Evolutionary conservation across 2,888 invertebrate species (phyloP).

Genomic region (Netelia virgata): DNA sequence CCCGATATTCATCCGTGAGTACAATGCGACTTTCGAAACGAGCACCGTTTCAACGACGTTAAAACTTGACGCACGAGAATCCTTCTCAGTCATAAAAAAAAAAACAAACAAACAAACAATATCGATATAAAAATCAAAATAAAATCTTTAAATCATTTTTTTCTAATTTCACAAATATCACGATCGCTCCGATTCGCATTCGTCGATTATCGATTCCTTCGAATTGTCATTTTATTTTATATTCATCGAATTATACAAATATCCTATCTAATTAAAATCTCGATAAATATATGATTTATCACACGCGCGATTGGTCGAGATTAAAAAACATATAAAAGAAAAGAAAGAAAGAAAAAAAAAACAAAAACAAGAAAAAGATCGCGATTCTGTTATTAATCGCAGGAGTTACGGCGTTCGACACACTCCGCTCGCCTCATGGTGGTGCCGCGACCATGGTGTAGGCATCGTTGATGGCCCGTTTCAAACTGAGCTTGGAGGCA

Average conservation of each 20-base stretch:
- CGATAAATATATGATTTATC: neutral
- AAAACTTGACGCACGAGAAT: neutral
- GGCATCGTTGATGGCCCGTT: conserved; percentile 83
- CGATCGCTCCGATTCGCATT: too few relatives aligned
- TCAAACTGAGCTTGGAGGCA: conserved; percentile 79
- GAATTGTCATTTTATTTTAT: too few relatives aligned
- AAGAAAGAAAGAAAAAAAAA: neutral
- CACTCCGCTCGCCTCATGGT: conserved; percentile 75
- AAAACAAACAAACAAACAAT: neutral
- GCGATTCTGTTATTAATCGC: conserved; percentile 1
- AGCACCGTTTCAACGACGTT: neutral
- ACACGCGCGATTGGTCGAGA: neutral
- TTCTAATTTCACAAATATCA: too few relatives aligned
- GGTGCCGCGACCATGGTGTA: conserved; percentile 80
- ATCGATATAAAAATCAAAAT: neutral
- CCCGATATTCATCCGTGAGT: conserved; percentile 13
- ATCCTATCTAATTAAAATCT: neutral
- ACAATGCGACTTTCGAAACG: conserved; percentile 16
- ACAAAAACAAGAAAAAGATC: neutral
- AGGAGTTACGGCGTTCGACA: conserved; percentile 32
- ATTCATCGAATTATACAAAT: too few relatives aligned
- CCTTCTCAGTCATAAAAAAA: neutral
- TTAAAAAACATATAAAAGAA: neutral
- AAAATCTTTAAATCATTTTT: neutral
- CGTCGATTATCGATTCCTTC: too few relatives aligned